phyloP scores from a whole-genome alignment of 1,140 invertebrate species.

The Sesamia nonagrioides region DNA sequence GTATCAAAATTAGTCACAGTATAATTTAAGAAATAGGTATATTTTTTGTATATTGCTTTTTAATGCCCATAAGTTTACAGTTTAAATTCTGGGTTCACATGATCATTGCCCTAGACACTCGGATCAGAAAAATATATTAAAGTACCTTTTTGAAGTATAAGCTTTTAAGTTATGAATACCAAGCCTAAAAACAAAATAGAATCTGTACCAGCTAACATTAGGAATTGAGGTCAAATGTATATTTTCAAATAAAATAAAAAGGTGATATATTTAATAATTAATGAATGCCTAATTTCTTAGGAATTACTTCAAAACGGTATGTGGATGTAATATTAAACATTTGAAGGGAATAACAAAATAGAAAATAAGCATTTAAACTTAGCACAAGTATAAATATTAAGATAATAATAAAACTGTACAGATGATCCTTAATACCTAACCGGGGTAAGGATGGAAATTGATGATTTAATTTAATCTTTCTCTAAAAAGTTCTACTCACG shows the following conservation, averaged over 20 bases:
- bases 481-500: background rate
- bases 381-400: slow-evolving; percentile 23
- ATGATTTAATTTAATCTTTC: background rate
- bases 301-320: slow-evolving; percentile 26
- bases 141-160: background rate
- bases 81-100: too few relatives aligned
- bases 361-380: background rate
- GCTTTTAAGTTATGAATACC: slow-evolving; percentile 6
- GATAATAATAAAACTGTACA: slow-evolving; percentile 4
- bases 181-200: background rate
- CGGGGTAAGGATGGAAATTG: background rate
- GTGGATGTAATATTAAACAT: slow-evolving; percentile 26
- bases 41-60: background rate
- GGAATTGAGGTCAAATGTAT: slow-evolving; percentile 35
- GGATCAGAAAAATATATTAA: background rate
- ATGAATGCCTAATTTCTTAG: slow-evolving; percentile 22
- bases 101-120: too few relatives aligned
- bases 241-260: slow-evolving; percentile 38
- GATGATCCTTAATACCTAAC: background rate
- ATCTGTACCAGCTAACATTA: background rate
- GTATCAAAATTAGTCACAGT: slow-evolving; percentile 33
- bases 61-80: background rate
- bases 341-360: slow-evolving; percentile 22
- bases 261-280: slow-evolving; percentile 41
- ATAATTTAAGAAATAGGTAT: background rate